Evolutionary conservation across 2,888 invertebrate species (phyloP).

Genomic region (Aromia moschata): DNA sequence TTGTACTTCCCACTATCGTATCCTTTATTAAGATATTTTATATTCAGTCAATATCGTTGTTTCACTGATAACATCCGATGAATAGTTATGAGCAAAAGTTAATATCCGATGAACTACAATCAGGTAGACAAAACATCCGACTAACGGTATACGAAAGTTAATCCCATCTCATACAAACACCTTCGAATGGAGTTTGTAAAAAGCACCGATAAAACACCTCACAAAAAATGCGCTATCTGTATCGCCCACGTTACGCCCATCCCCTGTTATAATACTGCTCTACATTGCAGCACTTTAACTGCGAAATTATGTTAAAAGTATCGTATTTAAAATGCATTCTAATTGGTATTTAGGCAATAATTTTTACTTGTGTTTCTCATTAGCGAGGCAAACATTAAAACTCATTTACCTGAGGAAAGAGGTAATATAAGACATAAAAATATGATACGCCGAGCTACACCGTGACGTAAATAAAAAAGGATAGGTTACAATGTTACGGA

Average conservation of each 20-base stretch:
- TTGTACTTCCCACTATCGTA: too few relatives aligned
- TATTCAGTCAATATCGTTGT: too few relatives aligned
- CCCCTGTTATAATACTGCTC: too few relatives aligned
- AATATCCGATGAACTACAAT: not conserved
- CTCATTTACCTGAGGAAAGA: constrained; percentile 51
- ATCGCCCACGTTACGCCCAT: too few relatives aligned
- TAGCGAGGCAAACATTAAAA: constrained; percentile 48
- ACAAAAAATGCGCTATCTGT: too few relatives aligned
- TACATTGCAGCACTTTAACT: not conserved
- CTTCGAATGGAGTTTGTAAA: too few relatives aligned
- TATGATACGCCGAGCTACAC: constrained; percentile 46
- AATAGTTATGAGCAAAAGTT: not conserved
- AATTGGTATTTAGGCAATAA: constrained; percentile 46
- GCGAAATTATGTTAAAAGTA: constrained; percentile 30
- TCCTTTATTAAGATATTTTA: too few relatives aligned
- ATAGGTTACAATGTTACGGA: constrained; percentile 44
- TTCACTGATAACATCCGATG: too few relatives aligned
- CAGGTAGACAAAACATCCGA: too few relatives aligned
- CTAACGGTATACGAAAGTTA: too few relatives aligned
- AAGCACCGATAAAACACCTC: too few relatives aligned
- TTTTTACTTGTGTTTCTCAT: constrained; percentile 49
- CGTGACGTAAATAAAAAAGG: constrained; percentile 49
- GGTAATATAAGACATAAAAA: constrained; percentile 47
- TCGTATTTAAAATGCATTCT: constrained; percentile 38
- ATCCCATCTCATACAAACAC: too few relatives aligned